phyloP scores from a whole-genome alignment of 2,888 invertebrate species.

The Amblyjoppa fuscipennis region DNA sequence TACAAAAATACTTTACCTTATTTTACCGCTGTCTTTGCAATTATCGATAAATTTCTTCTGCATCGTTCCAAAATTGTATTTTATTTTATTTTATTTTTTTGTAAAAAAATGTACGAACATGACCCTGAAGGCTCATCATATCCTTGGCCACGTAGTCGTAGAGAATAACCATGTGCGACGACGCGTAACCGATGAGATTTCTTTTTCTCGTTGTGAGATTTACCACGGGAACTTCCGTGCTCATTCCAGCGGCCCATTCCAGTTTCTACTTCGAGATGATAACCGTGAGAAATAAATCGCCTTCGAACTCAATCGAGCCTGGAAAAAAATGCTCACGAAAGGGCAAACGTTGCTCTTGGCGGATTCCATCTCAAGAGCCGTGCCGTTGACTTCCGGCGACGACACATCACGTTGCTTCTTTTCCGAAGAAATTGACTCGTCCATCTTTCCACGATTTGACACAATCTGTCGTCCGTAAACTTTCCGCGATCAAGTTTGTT shows the following conservation, averaged over 20 bases:
- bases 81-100: constrained; percentile 19
- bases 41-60: constrained; percentile 32
- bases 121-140: constrained; percentile 89
- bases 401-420: background rate
- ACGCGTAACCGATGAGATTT: constrained; percentile 88
- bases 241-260: constrained; percentile 89
- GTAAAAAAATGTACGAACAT: constrained; percentile 86
- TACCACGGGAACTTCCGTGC: constrained; percentile 87
- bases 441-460: constrained; percentile 1
- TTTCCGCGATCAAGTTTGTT: background rate
- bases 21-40: background rate
- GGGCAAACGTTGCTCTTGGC: constrained; percentile 65
- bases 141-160: constrained; percentile 88
- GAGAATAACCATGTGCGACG: constrained; percentile 88
- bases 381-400: constrained; percentile 20
- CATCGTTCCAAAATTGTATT: background rate
- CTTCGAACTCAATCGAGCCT: background rate
- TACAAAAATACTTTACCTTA: constrained; percentile 77
- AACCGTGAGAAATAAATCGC: constrained; percentile 34
- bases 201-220: constrained; percentile 87
- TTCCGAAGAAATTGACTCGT: background rate
- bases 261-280: constrained; percentile 85
- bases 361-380: background rate
- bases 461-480: background rate
- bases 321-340: constrained; percentile 59